Evolutionary conservation across 92 coral and sea anemone genomes (phyloP), one percentile per base, ranked within the genome.

Genomic region (Zoanthus gigantus): DNA sequence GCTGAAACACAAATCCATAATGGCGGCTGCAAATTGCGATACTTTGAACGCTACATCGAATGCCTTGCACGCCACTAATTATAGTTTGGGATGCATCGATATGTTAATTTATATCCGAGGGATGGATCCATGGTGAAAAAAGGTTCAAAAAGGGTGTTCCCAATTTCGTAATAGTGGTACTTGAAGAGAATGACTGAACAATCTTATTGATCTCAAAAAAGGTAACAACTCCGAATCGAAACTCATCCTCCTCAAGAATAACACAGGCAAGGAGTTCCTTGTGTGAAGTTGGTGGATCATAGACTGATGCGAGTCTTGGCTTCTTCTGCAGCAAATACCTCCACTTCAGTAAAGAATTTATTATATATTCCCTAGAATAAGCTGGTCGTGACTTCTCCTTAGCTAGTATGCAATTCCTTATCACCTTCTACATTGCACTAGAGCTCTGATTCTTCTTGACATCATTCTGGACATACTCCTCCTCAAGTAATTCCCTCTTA

Each of bases 391-490:
- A 44, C 74, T 72, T 29, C 67, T 84, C 23, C 74, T 53, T 16
- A 66, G 79, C 34, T 77, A 31, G 71, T 56, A 56, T 56, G 15
- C 90, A 87, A 28, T 87, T 85, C 63, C 88, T n/a, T 31, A 89
- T 82, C 31, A 67, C 88, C 72, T 76, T 89, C 89, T 78, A 90
- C 87, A 57, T 72, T 52, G 83, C 52, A 46, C 72, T 78, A 10
- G 32, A 29, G 31, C 52, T 80, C 32, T 80, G 74, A 73, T 61
- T 76, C 30, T 76, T 54, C 11, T 81, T 46, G 3, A 91, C 16
- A 61, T 91, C 90, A 18, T 47, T 87, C 37, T 91, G 82, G 5
- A 87, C 93, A 87, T 91, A 74, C 56, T 75, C 66, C 88, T 77
- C 88, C 18, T 88, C 89, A 1, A 83, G 66, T 66, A 91, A 74